Conservation (phyloP, 1,140 invertebrate species). For the Drosophila sulfurigaster region DNA sequence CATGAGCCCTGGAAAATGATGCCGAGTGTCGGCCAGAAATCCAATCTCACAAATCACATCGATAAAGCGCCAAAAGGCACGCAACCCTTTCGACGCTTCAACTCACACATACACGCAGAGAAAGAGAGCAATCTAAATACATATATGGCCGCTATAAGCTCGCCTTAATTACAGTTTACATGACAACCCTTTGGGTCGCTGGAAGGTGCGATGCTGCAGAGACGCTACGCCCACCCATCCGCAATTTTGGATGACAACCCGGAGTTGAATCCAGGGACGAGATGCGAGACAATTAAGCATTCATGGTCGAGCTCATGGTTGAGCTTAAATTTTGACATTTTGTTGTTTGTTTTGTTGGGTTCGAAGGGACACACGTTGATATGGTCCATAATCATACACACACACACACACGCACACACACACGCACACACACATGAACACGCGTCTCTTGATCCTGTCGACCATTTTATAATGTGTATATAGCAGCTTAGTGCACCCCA, state of each 20-base stretch:
- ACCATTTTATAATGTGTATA: slow-evolving; percentile 85
- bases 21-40: slow-evolving; percentile 54
- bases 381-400: slow-evolving; percentile 46
- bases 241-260: slow-evolving; percentile 17
- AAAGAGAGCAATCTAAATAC: slow-evolving; percentile 9
- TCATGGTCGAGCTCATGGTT: slow-evolving; percentile 74
- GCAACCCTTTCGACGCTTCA: slow-evolving; percentile 72
- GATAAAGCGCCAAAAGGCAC: slow-evolving; percentile 76
- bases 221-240: slow-evolving; percentile 17
- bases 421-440: slow-evolving; percentile 54
- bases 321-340: slow-evolving; percentile 82
- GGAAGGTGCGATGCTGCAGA: slow-evolving; percentile 6
- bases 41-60: slow-evolving; percentile 81
- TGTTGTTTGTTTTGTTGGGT: slow-evolving; percentile 66
- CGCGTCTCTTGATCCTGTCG: slow-evolving; percentile 72
- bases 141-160: slow-evolving; percentile 74
- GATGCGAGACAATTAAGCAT: slow-evolving; percentile 78
- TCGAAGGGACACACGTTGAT: background rate
- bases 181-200: slow-evolving; percentile 35
- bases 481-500: slow-evolving; percentile 81
- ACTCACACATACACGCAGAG: background rate
- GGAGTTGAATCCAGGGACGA: slow-evolving; percentile 8
- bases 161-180: slow-evolving; percentile 74
- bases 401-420: slow-evolving; percentile 54
- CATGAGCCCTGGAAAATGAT: slow-evolving; percentile 66